These are phyloP conservation scores for Xiphorhynchus elegans DNA, from an alignment of 2,113 vertebrate species.

Conservation along the genomic window DNA sequence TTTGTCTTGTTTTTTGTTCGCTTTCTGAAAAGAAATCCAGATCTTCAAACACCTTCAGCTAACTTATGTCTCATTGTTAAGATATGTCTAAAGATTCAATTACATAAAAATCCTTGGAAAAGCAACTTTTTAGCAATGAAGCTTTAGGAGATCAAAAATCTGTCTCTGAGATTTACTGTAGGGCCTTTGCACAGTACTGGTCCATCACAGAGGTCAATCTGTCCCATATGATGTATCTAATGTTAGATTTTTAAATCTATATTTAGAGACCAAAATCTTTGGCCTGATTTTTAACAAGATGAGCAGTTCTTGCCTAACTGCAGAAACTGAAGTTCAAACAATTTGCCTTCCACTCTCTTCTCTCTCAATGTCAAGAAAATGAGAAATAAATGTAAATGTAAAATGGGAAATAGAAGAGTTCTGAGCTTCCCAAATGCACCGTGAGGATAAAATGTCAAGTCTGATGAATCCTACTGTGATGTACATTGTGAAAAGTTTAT, in stretches of 20 bases:
- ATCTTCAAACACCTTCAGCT: background rate
- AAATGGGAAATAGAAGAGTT: constrained; percentile 20
- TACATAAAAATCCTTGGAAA: background rate
- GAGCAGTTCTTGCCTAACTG: background rate
- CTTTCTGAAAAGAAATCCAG: background rate
- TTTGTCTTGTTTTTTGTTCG: background rate
- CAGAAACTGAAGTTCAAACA: constrained; percentile 12
- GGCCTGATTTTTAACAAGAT: background rate
- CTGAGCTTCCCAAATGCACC: constrained; percentile 6
- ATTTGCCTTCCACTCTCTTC: background rate
- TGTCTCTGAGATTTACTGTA: background rate
- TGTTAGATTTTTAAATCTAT: background rate
- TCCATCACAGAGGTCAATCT: background rate
- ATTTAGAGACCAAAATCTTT: constrained; percentile 13
- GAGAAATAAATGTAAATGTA: constrained; percentile 34
- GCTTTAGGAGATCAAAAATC: background rate
- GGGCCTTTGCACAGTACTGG: background rate
- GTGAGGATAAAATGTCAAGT: constrained; percentile 44
- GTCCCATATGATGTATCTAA: background rate
- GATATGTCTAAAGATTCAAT: background rate
- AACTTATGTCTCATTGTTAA: background rate
- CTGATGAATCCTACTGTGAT: constrained; percentile 41
- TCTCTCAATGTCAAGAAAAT: constrained; percentile 24
- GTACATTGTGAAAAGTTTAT: constrained; percentile 38
- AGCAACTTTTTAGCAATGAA: background rate